Evolutionary conservation across 2,797 vertebrate species (phyloP).

Genomic region (Tokudaia muenninki): DNA sequence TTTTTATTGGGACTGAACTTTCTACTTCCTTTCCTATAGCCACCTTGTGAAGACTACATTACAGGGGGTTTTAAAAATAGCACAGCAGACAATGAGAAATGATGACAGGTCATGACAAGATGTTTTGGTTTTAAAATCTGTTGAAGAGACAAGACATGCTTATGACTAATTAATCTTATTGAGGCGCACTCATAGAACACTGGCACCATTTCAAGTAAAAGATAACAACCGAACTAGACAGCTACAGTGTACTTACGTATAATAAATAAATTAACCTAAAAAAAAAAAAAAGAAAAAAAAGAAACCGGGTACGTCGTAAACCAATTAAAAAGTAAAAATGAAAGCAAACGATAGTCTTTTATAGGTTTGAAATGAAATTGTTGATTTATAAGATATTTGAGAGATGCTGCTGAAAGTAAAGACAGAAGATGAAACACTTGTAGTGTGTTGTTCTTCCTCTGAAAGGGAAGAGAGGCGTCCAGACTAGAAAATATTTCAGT

Average conservation of each 20-base stretch:
- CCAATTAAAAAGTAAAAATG: neutral
- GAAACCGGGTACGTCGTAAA: neutral
- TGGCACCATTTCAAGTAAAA: neutral
- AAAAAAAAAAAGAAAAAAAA: neutral
- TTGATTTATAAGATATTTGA: neutral
- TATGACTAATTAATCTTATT: neutral
- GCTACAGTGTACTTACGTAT: no score
- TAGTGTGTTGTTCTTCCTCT: no score
- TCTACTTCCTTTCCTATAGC: neutral
- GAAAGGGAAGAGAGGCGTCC: neutral
- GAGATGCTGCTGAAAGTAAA: neutral
- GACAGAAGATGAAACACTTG: neutral
- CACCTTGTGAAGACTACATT: neutral
- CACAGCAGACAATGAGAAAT: neutral
- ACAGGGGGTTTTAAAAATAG: neutral
- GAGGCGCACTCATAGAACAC: no score
- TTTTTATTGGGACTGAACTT: neutral
- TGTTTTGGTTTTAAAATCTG: neutral
- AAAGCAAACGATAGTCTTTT: neutral
- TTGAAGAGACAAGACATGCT: neutral
- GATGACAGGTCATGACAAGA: neutral
- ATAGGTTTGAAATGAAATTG: neutral
- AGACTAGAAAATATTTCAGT: neutral
- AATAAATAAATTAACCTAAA: no score
- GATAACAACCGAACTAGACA: no score